These are phyloP conservation scores for Castor canadensis DNA, from an alignment of 2,113 vertebrate genomes.

Conservation along the genomic window DNA sequence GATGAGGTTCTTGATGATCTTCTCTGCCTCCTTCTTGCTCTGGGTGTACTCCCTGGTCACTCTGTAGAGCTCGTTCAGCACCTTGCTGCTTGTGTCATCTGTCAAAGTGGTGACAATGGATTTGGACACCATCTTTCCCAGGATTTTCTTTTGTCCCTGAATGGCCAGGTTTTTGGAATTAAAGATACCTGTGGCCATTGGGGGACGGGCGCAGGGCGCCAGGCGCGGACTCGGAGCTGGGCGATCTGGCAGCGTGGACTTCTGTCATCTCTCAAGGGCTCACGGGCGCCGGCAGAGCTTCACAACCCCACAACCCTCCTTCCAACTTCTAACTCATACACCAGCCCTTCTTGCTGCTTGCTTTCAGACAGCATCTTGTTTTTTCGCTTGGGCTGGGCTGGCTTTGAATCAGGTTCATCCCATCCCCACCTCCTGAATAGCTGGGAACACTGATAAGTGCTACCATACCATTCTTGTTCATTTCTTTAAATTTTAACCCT, in stretches of 20 bases:
- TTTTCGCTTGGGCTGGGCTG: too few species aligned
- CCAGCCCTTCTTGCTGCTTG: too few species aligned
- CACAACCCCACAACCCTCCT: background rate
- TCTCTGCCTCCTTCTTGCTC: conserved; percentile 89
- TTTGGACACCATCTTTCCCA: conserved; percentile 92
- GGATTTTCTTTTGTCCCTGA: conserved; percentile 92
- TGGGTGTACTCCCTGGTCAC: conserved; percentile 90
- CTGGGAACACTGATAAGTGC: too few species aligned
- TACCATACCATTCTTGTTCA: background rate
- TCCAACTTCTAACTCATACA: too few species aligned
- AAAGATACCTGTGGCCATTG: conserved; percentile 89
- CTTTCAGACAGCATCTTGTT: too few species aligned
- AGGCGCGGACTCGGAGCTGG: background rate
- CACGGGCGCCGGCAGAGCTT: background rate
- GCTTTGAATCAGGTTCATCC: too few species aligned
- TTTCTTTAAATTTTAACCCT: background rate
- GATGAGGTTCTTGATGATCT: conserved; percentile 91
- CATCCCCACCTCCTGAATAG: too few species aligned
- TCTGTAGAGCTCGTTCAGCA: conserved; percentile 91
- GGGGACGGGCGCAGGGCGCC: conserved; percentile 37
- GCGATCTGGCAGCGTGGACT: background rate
- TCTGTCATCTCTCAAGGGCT: background rate
- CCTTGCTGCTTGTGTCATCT: conserved; percentile 90
- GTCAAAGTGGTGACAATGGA: conserved; percentile 91
- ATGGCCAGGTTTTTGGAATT: conserved; percentile 92